These are phyloP conservation scores for Chrysina gloriosa DNA, from an alignment of 2,888 invertebrate species.

Conservation along the genomic window DNA sequence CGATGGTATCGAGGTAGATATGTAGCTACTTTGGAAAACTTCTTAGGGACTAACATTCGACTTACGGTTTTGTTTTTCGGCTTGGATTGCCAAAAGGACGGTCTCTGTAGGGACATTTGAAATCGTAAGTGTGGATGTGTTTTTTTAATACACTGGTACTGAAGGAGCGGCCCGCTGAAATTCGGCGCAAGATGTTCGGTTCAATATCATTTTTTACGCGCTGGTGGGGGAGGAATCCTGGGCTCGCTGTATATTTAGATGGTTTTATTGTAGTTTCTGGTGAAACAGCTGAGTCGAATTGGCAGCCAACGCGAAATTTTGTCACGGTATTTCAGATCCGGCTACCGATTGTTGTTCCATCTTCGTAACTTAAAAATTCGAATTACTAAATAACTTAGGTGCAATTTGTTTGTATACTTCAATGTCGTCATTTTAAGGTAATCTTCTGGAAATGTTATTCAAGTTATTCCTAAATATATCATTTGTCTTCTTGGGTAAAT, in stretches of 20 bases:
- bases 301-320: conserved; percentile 26
- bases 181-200: conserved; percentile 47
- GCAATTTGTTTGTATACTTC: too few relatives aligned
- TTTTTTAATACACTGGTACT: conserved; percentile 50
- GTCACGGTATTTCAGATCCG: conserved; percentile 16
- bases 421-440: too few relatives aligned
- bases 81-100: conserved; percentile 73
- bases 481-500: too few relatives aligned
- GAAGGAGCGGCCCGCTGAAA: conserved; percentile 48
- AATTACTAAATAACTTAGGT: too few relatives aligned
- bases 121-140: conserved; percentile 42
- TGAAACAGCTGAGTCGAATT: conserved; percentile 26
- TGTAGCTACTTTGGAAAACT: conserved; percentile 1
- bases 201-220: conserved; percentile 54
- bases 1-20: neutral
- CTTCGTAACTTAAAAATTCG: too few relatives aligned
- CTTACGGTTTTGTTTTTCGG: conserved; percentile 56
- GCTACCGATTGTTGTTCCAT: neutral
- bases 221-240: conserved; percentile 60
- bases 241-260: conserved; percentile 61
- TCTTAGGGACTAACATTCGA: conserved; percentile 29
- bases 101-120: conserved; percentile 72
- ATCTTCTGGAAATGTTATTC: too few relatives aligned
- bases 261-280: conserved; percentile 52
- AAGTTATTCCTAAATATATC: too few relatives aligned